Conservation (phyloP, 2,797 vertebrate species). For the Dromococcyx pavoninus region DNA sequence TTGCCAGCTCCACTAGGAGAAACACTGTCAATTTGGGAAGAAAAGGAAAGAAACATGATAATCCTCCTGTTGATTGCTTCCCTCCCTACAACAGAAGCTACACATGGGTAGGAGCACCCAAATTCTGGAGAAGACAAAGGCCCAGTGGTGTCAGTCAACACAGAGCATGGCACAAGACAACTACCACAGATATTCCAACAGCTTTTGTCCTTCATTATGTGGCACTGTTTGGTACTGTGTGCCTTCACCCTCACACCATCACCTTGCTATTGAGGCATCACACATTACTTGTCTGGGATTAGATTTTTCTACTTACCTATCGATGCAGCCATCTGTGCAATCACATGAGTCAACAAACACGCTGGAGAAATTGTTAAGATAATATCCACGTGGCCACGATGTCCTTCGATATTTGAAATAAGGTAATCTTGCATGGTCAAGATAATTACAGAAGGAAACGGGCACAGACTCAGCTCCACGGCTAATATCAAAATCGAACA, state of each 20-base stretch:
- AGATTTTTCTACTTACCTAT: slow-evolving; percentile 73
- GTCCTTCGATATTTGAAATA: slow-evolving; percentile 90
- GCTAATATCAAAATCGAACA: slow-evolving; percentile 86
- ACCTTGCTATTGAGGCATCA: background rate
- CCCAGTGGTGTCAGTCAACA: background rate
- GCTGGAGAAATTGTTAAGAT: slow-evolving; percentile 77
- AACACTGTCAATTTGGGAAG: background rate
- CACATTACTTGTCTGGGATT: accelerated
- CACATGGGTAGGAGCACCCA: background rate
- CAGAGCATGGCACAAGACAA: background rate
- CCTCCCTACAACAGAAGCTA: background rate
- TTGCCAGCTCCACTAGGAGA: background rate
- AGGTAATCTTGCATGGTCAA: slow-evolving; percentile 71
- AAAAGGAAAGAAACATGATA: background rate
- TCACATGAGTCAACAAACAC: slow-evolving; percentile 84
- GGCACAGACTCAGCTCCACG: slow-evolving; percentile 84
- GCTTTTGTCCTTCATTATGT: accelerated
- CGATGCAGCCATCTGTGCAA: slow-evolving; percentile 86
- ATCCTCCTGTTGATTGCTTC: accelerated
- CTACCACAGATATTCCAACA: background rate
- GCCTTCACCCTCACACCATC: background rate
- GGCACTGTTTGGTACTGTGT: accelerated
- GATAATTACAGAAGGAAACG: slow-evolving; percentile 81
- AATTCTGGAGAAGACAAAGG: background rate
- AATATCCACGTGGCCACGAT: slow-evolving; percentile 88